Evolutionary conservation across 2,888 invertebrate genomes (phyloP).

Genomic region (Craniophora ligustri): DNA sequence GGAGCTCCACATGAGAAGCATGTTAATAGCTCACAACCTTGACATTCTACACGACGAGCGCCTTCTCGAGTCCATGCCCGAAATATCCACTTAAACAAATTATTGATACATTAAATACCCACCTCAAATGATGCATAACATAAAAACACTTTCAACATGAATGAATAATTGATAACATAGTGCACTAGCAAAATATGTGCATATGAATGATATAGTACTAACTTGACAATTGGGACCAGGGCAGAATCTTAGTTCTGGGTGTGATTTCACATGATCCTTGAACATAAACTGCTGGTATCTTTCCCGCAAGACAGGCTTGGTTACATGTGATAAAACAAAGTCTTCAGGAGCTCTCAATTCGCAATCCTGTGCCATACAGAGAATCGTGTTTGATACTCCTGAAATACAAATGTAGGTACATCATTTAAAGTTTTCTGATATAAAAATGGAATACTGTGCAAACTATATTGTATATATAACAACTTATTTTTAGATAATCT

Average conservation of each 20-base stretch:
- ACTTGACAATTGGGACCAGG: constrained; percentile 98
- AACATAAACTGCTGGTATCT: constrained; percentile 99
- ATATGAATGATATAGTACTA: constrained; percentile 8
- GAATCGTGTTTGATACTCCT: constrained; percentile 95
- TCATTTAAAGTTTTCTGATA: too few species aligned
- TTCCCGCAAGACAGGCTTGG: constrained; percentile 94
- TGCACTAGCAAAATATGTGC: too few species aligned
- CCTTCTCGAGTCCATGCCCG: constrained; percentile 95
- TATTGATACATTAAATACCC: neutral
- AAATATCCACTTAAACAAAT: constrained; percentile 90
- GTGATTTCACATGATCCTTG: constrained; percentile 98
- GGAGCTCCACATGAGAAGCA: constrained; percentile 99
- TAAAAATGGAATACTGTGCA: too few species aligned
- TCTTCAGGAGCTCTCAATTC: constrained; percentile 98
- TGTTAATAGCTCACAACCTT: constrained; percentile 95
- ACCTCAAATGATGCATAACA: neutral
- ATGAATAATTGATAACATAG: too few species aligned
- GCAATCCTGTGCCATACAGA: constrained; percentile 99
- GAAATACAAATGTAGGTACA: constrained; percentile 45
- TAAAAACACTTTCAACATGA: too few species aligned
- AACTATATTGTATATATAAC: too few species aligned
- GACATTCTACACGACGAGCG: constrained; percentile 93
- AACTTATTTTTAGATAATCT: too few species aligned
- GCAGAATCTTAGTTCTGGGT: constrained; percentile 97
- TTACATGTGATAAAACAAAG: constrained; percentile 95